These are phyloP conservation scores for Rhogogaster chlorosoma DNA, from an alignment of 2,888 invertebrate genomes.

Conservation along the genomic window DNA sequence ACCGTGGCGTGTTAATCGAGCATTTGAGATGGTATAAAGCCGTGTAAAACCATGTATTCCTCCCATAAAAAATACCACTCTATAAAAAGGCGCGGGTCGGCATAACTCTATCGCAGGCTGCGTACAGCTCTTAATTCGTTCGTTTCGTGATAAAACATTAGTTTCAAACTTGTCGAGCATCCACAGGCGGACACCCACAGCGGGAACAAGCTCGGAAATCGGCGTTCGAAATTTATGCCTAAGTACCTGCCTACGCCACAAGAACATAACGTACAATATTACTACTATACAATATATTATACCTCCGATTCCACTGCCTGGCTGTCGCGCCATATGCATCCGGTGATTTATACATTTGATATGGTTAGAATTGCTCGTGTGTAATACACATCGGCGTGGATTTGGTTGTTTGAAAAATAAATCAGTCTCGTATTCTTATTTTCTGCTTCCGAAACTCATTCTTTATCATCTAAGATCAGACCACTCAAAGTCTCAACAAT, in stretches of 20 bases:
- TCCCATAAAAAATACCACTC: constrained; percentile 53
- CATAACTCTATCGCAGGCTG: constrained; percentile 46
- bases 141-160: constrained; percentile 73
- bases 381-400: neutral
- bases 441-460: neutral
- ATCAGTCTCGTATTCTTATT: neutral
- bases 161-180: constrained; percentile 64
- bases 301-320: neutral
- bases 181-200: constrained; percentile 62
- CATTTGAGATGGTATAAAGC: constrained; percentile 34
- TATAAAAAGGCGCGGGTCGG: constrained; percentile 52
- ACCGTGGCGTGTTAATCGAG: constrained; percentile 46
- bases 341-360: constrained; percentile 28
- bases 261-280: constrained; percentile 26
- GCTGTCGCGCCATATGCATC: neutral
- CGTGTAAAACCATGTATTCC: constrained; percentile 43
- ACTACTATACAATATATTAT: constrained; percentile 23
- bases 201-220: constrained; percentile 66
- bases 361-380: constrained; percentile 6
- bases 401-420: neutral
- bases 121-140: constrained; percentile 69
- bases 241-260: constrained; percentile 28
- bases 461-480: neutral
- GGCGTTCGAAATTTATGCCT: constrained; percentile 48
- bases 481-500: neutral